phyloP scores from a whole-genome alignment of 2,113 vertebrate species.

The Echinops telfairi region DNA sequence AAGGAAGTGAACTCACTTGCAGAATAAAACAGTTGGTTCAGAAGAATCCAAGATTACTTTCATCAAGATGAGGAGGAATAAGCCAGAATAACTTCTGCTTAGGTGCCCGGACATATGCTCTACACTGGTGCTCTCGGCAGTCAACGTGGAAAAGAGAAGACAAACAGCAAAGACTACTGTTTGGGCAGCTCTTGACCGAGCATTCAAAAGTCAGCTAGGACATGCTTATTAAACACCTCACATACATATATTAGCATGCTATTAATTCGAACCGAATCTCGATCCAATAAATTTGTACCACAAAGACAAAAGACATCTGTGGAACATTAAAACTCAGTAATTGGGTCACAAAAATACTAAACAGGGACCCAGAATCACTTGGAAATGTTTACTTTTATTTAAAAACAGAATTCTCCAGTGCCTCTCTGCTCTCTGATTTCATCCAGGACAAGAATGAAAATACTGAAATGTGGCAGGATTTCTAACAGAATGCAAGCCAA shows the following conservation, averaged over 20 bases:
- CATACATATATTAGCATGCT: slow-evolving; percentile 66
- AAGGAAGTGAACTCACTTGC: slow-evolving; percentile 19
- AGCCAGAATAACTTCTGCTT: background rate
- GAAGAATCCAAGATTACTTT: slow-evolving; percentile 3
- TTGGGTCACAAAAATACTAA: slow-evolving; percentile 71
- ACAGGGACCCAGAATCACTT: slow-evolving; percentile 73
- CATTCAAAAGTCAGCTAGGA: slow-evolving; percentile 63
- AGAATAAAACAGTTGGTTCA: slow-evolving; percentile 38
- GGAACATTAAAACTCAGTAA: slow-evolving; percentile 73
- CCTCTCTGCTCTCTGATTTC: slow-evolving; percentile 85
- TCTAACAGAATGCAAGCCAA: slow-evolving; percentile 78
- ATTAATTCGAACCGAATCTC: slow-evolving; percentile 74
- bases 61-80: background rate
- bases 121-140: background rate
- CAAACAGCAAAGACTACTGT: slow-evolving; percentile 61
- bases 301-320: slow-evolving; percentile 71
- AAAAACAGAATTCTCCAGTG: slow-evolving; percentile 81
- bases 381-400: slow-evolving; percentile 83
- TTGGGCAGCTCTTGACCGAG: slow-evolving; percentile 39
- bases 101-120: background rate
- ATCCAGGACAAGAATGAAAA: slow-evolving; percentile 78
- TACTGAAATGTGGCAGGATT: slow-evolving; percentile 80
- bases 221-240: slow-evolving; percentile 73
- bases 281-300: slow-evolving; percentile 64
- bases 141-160: slow-evolving; percentile 52